Conservation (phyloP, 2,888 invertebrate genomes). For the Spialia ferax region DNA sequence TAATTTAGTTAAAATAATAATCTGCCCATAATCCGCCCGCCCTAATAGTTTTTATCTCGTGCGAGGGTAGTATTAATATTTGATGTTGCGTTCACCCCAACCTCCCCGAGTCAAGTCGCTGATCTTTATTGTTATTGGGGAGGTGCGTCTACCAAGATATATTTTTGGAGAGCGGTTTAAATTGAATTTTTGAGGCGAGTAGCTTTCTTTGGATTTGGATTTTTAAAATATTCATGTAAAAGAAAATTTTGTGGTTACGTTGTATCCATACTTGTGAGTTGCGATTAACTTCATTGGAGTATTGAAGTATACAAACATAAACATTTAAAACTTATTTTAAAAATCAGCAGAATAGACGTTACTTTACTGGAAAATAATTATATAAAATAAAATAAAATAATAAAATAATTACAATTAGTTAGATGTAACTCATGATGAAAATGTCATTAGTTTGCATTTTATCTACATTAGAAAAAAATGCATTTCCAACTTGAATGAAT, state of each 20-base stretch:
- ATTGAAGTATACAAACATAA: no score
- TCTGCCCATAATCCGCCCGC: slow-evolving; percentile 76
- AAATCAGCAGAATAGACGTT: no score
- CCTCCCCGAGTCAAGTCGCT: slow-evolving; percentile 46
- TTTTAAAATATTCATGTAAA: background rate
- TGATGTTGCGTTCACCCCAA: slow-evolving; percentile 59
- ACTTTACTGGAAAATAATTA: no score
- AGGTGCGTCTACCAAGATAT: slow-evolving; percentile 22
- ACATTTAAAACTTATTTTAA: no score
- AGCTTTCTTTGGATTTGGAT: slow-evolving; percentile 1
- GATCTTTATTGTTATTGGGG: slow-evolving; percentile 51
- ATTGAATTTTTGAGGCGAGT: slow-evolving; percentile 33
- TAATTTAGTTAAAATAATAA: slow-evolving; percentile 86
- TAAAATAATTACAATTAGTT: no score
- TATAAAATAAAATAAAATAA: no score
- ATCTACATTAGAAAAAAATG: no score
- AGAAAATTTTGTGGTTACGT: background rate
- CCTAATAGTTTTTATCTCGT: slow-evolving; percentile 84
- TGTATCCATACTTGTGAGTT: background rate
- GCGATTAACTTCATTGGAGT: no score
- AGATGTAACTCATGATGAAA: no score
- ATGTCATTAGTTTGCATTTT: no score
- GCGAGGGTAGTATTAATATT: slow-evolving; percentile 81
- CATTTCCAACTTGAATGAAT: no score
- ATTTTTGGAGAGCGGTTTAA: slow-evolving; percentile 28